These are phyloP conservation scores for Ciconia boyciana DNA, from an alignment of 2,113 vertebrate genomes.

Conservation along the genomic window DNA sequence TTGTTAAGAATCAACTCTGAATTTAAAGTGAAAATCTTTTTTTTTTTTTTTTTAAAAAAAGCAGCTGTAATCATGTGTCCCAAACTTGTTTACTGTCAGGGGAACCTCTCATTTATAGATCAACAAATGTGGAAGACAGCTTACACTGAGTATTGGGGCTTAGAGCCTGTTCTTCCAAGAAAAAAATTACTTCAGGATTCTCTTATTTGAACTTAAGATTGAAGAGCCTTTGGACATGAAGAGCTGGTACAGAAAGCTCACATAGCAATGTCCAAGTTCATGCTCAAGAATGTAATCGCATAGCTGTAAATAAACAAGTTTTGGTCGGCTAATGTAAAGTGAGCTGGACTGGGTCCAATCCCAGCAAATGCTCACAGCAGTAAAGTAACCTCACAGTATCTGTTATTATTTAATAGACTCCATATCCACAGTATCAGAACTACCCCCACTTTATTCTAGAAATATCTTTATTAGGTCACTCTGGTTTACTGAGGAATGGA, in stretches of 20 bases:
- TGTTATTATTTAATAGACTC: background rate
- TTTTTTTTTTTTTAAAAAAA: background rate
- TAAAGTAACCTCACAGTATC: background rate
- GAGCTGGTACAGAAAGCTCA: background rate
- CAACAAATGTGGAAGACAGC: background rate
- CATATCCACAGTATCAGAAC: background rate
- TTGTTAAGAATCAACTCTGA: background rate
- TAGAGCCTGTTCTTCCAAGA: background rate
- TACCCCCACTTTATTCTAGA: background rate
- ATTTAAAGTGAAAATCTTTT: background rate
- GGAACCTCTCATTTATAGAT: background rate
- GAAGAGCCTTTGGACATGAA: background rate
- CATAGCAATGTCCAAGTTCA: background rate
- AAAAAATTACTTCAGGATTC: background rate
- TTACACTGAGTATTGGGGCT: background rate
- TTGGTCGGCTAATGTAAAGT: background rate
- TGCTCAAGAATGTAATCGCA: background rate
- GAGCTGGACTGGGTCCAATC: background rate
- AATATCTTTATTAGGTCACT: background rate
- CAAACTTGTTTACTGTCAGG: background rate
- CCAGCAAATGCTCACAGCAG: background rate
- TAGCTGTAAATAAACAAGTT: background rate
- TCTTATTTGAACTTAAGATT: background rate
- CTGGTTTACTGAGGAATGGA: background rate
- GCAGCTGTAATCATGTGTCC: background rate